Percentiles rank a stretch among this genome's conserved stretches.
phyloP scores from a whole-genome alignment of 2,888 invertebrate genomes.

The Eristalis arbustorum region DNA sequence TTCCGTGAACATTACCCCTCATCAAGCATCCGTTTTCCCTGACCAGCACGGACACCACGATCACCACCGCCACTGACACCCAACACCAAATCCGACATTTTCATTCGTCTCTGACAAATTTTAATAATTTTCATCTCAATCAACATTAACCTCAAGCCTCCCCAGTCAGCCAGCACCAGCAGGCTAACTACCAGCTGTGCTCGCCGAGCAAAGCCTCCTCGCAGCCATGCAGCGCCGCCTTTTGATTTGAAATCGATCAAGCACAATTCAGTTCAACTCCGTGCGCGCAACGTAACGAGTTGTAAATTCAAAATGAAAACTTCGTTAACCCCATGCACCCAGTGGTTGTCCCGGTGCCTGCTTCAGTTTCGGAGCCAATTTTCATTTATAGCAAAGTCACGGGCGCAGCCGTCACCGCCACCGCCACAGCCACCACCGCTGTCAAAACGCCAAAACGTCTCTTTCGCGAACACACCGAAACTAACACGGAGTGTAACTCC shows the following conservation, averaged over 20 bases:
- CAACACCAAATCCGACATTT: conserved; percentile 38
- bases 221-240: conserved; percentile 22
- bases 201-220: neutral
- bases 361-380: conserved; percentile 61
- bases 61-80: neutral
- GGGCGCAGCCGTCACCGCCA: conserved; percentile 46
- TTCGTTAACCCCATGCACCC: conserved; percentile 68
- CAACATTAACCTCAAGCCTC: conserved; percentile 67
- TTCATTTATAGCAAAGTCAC: conserved; percentile 70
- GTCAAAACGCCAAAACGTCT: conserved; percentile 36
- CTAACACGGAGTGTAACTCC: conserved; percentile 41
- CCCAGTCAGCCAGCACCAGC: conserved; percentile 27
- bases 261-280: conserved; percentile 62
- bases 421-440: conserved; percentile 11
- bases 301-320: conserved; percentile 70
- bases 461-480: conserved; percentile 28
- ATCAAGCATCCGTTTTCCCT: neutral
- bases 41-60: neutral
- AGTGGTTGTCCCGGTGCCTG: conserved; percentile 27
- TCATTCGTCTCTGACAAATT: conserved; percentile 69
- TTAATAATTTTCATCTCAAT: conserved; percentile 70
- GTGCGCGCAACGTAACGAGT: conserved; percentile 60
- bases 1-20: neutral
- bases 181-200: conserved; percentile 5
- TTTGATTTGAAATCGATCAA: conserved; percentile 70